Evolutionary conservation across 2,888 invertebrate species (phyloP), one percentile per base, ranked within the genome.

Genomic region (Drosophila niveifrons): DNA sequence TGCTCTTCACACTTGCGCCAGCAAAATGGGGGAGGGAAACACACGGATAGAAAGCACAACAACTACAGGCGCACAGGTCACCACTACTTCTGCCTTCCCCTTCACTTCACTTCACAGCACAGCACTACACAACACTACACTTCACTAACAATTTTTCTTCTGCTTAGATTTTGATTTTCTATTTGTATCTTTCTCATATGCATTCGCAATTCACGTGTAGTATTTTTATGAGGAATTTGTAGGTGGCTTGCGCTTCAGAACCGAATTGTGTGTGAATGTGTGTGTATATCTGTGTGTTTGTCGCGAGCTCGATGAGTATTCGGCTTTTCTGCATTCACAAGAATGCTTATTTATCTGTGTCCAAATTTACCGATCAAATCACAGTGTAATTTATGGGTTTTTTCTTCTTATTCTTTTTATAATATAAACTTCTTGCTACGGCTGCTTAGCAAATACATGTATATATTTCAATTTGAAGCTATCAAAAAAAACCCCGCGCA

Each of bases 1-100:
- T 84, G 69, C 84, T 84, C 87, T 83, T 84, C 81, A 72, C 87
- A 75, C 87, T 80, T 80, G 78, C 84, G 89, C 75, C 81, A 86
- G 89, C 68, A 72, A 83, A 87, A 79, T 81, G 82, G 88, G 89
- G 89, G 88, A 88, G 85, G 84, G 84, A 74, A 64, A 80, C 70
- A 73, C 61, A 66, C 75, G 77, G 50, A 68, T 70, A 70, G 61
- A 72, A 80, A 73, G 63, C 69, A 76, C 72, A 78, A 71, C 59
- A 75, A 78, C 57, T 78, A 80, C 72, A 77, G 51, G 61, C 66
- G 65, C 77, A 78, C 80, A 88, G 84, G 84, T 85, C 85, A 85
- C 90, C 87, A 90, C 83, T 90, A 82, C 89, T 86, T 77, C 72
- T 53, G 56, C 53, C 50, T 73, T 63, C 53, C 74, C 62, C 87